Base-by-base conservation (phyloP, 2,888 invertebrate species). In the Miltochrista miniata region DNA sequence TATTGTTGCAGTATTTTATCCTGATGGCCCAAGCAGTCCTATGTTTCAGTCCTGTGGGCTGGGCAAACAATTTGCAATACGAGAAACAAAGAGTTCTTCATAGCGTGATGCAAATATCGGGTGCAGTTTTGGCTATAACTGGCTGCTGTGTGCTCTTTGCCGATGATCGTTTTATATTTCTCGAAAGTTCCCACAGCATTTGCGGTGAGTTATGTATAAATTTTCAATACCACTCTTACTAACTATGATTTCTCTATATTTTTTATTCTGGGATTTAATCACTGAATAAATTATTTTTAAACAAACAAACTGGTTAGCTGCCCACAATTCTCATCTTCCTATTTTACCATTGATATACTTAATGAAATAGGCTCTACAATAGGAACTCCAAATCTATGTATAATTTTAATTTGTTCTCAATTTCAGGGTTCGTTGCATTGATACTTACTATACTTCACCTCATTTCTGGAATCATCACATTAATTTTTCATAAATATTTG, bases 381-480 rank as follows among this genome's bases (percentile, higher is more conserved):
- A 4, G 18, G 18, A 5, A 2, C 18, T 4, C 18, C 18, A 5
- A 24, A 5, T 2, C 18, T 4, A 24, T 24, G 18, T 4, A 24
- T 24, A 24, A 24, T 24, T n/a, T n/a, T 24, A 24, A 24, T 4
- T 4, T 24, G 18, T 11, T 36, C 12, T 18, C 31, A 4, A 12
- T 73, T 85, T 48, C 77, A 87, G 87, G 87, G 46, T 51, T 85
- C 10, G 34, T 80, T 11, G 82, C 85, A 8, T 56, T 85, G 66
- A 8, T 83, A 7, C 55, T 83, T 1, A 80, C 85, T 1, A 8
- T 71, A 3, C 24, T 80, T 0, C 84, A 76, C 56, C 67, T 87
- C 1, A 29, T 83, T 15, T 83, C 81, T 35, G 87, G 82, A 15
- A 11, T 80, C 0, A 10, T 72, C 14, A 74, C 78, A 40, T 64